Evolutionary conservation across 2,113 vertebrate genomes (phyloP), one percentile per base, ranked within the genome.

Genomic region (Beaufortia kweichowensis): DNA sequence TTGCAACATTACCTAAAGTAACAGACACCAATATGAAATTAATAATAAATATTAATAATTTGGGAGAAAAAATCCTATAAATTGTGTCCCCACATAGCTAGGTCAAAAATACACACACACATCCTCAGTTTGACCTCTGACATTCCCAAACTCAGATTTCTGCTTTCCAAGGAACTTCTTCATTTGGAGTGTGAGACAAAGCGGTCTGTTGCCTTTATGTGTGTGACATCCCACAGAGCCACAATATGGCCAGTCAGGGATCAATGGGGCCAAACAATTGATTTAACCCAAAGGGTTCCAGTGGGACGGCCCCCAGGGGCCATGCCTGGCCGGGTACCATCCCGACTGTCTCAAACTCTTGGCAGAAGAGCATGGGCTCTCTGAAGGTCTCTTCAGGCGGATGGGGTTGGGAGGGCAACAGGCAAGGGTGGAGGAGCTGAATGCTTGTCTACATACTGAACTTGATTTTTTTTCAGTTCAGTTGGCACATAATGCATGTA

Each of bases 181-280:
- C 87, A 90, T 91, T 91, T 91, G 87, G 90, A 91, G 87, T 87
- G 88, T 89, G 89, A 91, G 88, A 92, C 90, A 92, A 92, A 92
- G 91, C 85, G 80, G 89, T 86, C 78, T 85, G 86, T 84, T 83
- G 86, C 86, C 88, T 92, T 93, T 92, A 88, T 91, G 88, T 85
- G 81, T 84, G 89, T 90, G 91, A 91, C 90, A 87, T 91, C 92
- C 90, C 83, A 84, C 90, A 76, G 88, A 86, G 90, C 81, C 90
- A 91, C 92, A 93, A 93, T 92, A 92, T 91, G 92, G 92, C 85
- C 84, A 85, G 87, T 89, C 84, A 92, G 88, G 90, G 92, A 93
- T 92, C 91, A 93, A 86, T 91, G 87, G 84, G 82, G 88, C 85
- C 74, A 85, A 86, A 93, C 90, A 92, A 93, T 92, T 84, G 88